Base-by-base conservation (phyloP, 1,140 invertebrate species). In the Andricus grossulariae region DNA sequence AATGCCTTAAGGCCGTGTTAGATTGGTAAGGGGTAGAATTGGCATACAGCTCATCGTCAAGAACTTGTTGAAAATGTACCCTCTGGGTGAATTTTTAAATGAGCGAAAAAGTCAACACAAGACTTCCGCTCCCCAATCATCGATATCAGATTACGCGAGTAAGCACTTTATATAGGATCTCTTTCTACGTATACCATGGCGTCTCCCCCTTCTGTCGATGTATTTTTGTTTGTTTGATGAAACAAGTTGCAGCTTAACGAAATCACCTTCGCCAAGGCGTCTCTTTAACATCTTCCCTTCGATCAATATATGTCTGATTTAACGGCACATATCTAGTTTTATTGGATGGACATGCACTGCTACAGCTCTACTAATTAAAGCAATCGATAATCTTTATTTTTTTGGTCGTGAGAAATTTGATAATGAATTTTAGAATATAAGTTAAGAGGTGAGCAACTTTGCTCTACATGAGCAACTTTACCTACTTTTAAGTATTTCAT, bases 121-220 rank as follows among this genome's bases (percentile, higher is more conserved):
- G 50, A 71, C 70, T 57, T 49, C 74, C 66, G 39, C 74, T 21
- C 54, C 51, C 39, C 74, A 74, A 82, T 84, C 82, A 84, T 88
- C 86, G 84, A 85, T 87, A 86, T 81, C 84, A 80, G 82, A 85
- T 88, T 87, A 88, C 84, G 77, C 83, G 85, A 71, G 73, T 77
- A 82, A 82, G 85, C 86, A 87, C 86, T 87, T 87, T 85, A 80
- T 80, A 84, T 84, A 18, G 66, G 72, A 73, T 50, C 50, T 50
- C 50, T 60, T 72, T 55, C 18, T 72, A 72, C 49, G 76, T 74
- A 49, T 11, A 54, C 39, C 12, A n/a, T 11, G 39, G 7, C 39
- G 10, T 19, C 54, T 15, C n/a, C 75, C 73, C 1, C 1, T 8
- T 39, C 18, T 72, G n/a, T 66, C 32, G 5, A 25, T 66, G 3